Evolutionary conservation across 2,888 invertebrate genomes (phyloP).

Genomic region (Cosmopolites sordidus): DNA sequence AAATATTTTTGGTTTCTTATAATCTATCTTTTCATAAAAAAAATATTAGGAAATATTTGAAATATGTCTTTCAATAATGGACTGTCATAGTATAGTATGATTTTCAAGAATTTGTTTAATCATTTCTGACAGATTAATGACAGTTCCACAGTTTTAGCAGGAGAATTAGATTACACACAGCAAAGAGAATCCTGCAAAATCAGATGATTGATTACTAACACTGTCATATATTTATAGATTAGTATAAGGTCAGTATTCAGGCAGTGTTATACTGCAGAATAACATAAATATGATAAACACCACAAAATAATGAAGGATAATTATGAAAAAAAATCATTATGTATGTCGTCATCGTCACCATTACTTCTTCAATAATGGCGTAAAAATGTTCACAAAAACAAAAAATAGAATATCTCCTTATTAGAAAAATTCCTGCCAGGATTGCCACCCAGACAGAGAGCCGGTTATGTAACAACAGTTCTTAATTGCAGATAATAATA

Average conservation of each 20-base stretch:
- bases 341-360: not conserved
- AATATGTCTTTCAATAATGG: slow-evolving; percentile 21
- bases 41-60: not conserved
- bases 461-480: too few relatives aligned
- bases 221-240: slow-evolving; percentile 48
- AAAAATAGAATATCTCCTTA: too few relatives aligned
- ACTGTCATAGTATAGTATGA: not conserved
- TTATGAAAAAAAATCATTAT: too few relatives aligned
- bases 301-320: not conserved
- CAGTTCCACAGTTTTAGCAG: slow-evolving; percentile 19
- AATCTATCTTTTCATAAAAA: too few relatives aligned
- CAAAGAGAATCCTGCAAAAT: slow-evolving; percentile 37
- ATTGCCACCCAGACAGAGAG: too few relatives aligned
- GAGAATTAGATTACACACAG: not conserved
- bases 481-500: too few relatives aligned
- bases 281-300: slow-evolving; percentile 5
- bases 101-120: slow-evolving; percentile 14
- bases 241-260: slow-evolving; percentile 46
- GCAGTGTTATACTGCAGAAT: slow-evolving; percentile 50
- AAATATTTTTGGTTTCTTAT: too few relatives aligned
- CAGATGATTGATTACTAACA: slow-evolving; percentile 44
- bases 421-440: too few relatives aligned
- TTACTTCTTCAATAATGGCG: too few relatives aligned
- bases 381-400: not conserved
- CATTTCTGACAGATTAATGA: slow-evolving; percentile 17